phyloP scores from a whole-genome alignment of 2,888 invertebrate species.

The Thera obeliscata region DNA sequence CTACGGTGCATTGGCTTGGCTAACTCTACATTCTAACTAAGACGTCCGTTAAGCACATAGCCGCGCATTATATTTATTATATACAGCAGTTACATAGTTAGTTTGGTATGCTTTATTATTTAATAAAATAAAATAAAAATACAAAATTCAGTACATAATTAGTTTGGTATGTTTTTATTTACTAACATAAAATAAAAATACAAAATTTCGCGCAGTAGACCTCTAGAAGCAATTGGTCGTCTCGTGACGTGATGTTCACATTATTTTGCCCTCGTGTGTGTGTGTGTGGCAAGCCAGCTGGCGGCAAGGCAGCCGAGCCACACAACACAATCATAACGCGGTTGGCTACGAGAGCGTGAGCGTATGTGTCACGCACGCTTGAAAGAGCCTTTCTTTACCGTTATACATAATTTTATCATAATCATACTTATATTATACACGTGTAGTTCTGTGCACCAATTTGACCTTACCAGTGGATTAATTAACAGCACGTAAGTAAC shows the following conservation, averaged over 20 bases:
- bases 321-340: conserved; percentile 21
- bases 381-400: conserved; percentile 18
- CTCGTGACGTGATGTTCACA: background rate
- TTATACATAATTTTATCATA: conserved; percentile 7
- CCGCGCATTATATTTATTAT: no score
- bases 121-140: no score
- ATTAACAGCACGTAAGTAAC: background rate
- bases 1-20: no score
- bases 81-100: no score
- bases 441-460: background rate
- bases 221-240: no score
- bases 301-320: conserved; percentile 28
- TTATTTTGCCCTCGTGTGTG: background rate
- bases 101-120: no score
- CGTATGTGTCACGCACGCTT: conserved; percentile 20
- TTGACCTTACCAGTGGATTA: background rate
- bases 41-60: no score
- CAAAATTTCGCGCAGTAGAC: no score
- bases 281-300: conserved; percentile 12
- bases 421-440: background rate
- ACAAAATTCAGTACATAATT: no score
- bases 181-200: no score
- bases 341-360: conserved; percentile 30
- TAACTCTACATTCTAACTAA: no score
- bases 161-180: no score